Conservation (phyloP, 2,113 vertebrate species). For the Aptenodytes patagonicus region DNA sequence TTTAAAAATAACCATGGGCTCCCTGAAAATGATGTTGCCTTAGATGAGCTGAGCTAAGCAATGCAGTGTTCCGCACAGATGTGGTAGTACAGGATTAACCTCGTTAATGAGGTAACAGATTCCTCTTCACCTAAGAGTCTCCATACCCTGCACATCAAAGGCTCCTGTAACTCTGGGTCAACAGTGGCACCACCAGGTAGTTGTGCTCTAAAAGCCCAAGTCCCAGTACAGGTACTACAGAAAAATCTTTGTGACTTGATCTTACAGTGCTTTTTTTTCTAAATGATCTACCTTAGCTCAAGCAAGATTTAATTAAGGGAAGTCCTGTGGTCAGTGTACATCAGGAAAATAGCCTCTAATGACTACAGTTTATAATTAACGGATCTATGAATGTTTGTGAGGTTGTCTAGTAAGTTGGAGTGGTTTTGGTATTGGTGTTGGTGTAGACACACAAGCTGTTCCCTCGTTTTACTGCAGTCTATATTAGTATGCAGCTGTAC, state of each 20-base stretch:
- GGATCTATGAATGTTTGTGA: neutral
- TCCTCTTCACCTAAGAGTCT: neutral
- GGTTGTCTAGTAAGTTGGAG: neutral
- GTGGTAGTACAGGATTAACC: neutral
- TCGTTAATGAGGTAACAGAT: neutral
- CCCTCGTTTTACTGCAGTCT: neutral
- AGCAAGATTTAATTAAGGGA: neutral
- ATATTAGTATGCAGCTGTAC: neutral
- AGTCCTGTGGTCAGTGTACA: neutral
- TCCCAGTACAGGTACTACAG: neutral
- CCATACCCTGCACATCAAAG: neutral
- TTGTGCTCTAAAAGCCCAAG: neutral
- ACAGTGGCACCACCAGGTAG: neutral
- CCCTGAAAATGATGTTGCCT: neutral
- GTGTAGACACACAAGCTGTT: neutral
- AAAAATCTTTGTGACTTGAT: neutral
- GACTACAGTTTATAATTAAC: neutral
- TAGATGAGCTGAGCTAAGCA: conserved; percentile 7
- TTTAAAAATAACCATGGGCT: conserved; percentile 11
- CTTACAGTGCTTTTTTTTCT: neutral
- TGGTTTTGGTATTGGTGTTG: neutral
- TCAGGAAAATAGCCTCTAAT: neutral
- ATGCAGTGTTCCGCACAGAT: neutral
- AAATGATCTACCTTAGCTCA: neutral
- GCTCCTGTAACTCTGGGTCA: neutral